phyloP scores from a whole-genome alignment of 37 sponge, comb jelly and placozoan genomes.

The Hexactinellida sp. region DNA sequence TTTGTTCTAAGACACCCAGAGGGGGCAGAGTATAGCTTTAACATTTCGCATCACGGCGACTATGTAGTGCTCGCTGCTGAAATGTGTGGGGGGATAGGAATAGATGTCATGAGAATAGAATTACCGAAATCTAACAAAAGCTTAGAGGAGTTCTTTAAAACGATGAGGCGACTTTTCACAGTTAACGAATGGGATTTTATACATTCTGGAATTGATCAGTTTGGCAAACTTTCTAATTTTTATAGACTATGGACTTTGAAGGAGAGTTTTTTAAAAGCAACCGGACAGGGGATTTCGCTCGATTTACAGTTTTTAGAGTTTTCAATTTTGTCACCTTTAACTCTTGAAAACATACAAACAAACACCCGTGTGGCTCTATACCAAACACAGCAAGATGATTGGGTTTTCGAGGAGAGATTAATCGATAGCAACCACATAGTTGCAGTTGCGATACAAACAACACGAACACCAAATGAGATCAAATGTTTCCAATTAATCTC shows the following conservation, averaged over 20 bases:
- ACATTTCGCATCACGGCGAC: background rate
- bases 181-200: background rate
- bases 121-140: background rate
- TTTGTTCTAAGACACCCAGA: background rate
- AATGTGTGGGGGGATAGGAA: background rate
- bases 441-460: background rate
- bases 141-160: background rate
- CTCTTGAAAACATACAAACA: background rate
- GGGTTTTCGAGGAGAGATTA: background rate
- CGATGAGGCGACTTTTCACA: background rate
- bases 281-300: background rate
- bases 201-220: background rate
- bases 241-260: slow-evolving; percentile 4
- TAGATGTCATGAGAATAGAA: background rate
- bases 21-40: background rate
- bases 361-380: background rate
- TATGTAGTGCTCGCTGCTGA: background rate
- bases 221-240: background rate
- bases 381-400: background rate
- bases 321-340: background rate
- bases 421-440: background rate
- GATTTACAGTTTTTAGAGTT: slow-evolving; percentile 3
- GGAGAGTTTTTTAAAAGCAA: background rate
- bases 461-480: background rate
- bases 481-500: too few species aligned